Base-by-base conservation (phyloP, 2,888 invertebrate species). In the Pteria penguin region DNA sequence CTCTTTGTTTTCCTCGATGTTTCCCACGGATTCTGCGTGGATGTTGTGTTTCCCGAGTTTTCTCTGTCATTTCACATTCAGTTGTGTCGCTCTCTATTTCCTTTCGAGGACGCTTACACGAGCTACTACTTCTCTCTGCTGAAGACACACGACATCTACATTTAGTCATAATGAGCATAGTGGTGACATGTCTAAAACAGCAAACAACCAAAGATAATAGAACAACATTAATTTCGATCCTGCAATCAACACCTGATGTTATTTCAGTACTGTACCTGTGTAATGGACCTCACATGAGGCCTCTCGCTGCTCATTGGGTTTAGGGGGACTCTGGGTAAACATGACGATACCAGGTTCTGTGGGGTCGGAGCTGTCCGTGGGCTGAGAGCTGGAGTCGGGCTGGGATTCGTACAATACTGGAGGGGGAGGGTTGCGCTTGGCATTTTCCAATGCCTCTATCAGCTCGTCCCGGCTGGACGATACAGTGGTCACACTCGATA, bases 261-360 rank as follows among this genome's bases (percentile, higher is more conserved):
- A n/a, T n/a, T 45, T 18, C 45, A 45, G 45, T 45, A 45, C 11
- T 57, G 31, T 68, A 68, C 68, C 57, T 14, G 68, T 68, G 33
- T 68, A 68, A 24, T 68, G 68, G 4, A 68, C 68, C 76, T 90
- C 90, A 78, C 89, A 90, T 0, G 89, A 86, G 8, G 90, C 90
- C 76, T 90, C 88, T 27, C 90, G 76, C 72, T 87, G 87, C 75
- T 90, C 90, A 68, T 90, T 87, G 29, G 90, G 90, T 57, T 84
- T 86, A 2, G 90, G 90, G 4, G 90, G 90, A 5, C 87, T 86
- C 82, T 90, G 89, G 3, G 90, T 90, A 72, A 90, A 90, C 77
- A 87, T 81, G 22, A 88, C 83, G 27, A 90, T 90, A 5, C 90
- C 90, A 1, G 90, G 88, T 72, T 90, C 90, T 4, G 90, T 90